Conservation (phyloP, 2,888 invertebrate species). For the Pinctada fucata region DNA sequence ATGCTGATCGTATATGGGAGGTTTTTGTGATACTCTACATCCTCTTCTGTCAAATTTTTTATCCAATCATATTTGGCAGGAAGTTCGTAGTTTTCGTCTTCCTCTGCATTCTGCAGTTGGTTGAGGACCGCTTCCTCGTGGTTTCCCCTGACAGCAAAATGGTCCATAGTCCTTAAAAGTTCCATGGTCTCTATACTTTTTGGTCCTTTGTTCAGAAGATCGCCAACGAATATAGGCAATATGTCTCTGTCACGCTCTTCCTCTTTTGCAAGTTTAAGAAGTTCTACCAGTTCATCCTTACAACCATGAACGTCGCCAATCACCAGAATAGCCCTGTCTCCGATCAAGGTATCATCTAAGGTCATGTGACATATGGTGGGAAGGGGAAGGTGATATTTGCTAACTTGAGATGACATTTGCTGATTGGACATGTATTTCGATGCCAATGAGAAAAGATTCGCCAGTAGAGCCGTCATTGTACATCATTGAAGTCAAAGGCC, state of each 20-base stretch:
- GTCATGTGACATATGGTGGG: slow-evolving; percentile 45
- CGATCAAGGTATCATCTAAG: slow-evolving; percentile 52
- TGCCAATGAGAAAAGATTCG: not conserved
- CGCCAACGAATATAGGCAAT: slow-evolving; percentile 72
- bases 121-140: slow-evolving; percentile 72
- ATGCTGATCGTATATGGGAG: slow-evolving; percentile 75
- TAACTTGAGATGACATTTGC: not conserved
- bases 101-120: slow-evolving; percentile 50
- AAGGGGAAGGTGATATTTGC: slow-evolving; percentile 45
- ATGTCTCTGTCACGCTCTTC: slow-evolving; percentile 44
- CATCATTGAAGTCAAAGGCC: no score
- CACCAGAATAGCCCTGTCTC: slow-evolving; percentile 66
- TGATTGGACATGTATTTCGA: not conserved
- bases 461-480: slow-evolving; percentile 17
- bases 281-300: slow-evolving; percentile 69
- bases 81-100: slow-evolving; percentile 45
- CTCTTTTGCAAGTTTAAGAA: slow-evolving; percentile 58
- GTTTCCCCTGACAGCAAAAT: slow-evolving; percentile 72
- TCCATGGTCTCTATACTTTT: slow-evolving; percentile 67
- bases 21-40: slow-evolving; percentile 67
- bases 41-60: slow-evolving; percentile 59
- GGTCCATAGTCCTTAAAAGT: slow-evolving; percentile 48
- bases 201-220: slow-evolving; percentile 76
- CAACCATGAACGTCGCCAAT: slow-evolving; percentile 77
- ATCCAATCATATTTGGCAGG: slow-evolving; percentile 69